These are phyloP conservation scores for Parascotia fuliginaria DNA, from an alignment of 2,888 invertebrate genomes.

Conservation along the genomic window DNA sequence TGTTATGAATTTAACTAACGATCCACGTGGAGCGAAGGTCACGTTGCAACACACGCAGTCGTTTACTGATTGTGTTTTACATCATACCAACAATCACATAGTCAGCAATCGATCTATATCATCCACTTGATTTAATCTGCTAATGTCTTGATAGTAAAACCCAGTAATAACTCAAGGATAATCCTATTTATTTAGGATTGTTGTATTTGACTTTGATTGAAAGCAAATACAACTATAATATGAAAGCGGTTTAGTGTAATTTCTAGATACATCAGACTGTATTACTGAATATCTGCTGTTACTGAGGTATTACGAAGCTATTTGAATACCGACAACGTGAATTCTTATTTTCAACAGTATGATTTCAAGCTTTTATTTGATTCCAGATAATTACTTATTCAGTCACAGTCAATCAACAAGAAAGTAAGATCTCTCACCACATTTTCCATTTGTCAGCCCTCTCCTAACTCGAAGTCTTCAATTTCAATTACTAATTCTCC, in stretches of 20 bases:
- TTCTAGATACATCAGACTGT: constrained; percentile 28
- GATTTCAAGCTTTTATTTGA: too few species aligned
- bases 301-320: not conserved
- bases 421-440: constrained; percentile 1
- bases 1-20: constrained; percentile 30
- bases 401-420: not conserved
- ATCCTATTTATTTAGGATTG: constrained; percentile 56
- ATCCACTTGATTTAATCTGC: constrained; percentile 70
- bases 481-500: constrained; percentile 41
- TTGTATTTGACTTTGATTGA: constrained; percentile 52
- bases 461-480: constrained; percentile 28
- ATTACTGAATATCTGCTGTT: constrained; percentile 13
- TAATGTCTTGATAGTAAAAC: constrained; percentile 62
- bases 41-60: constrained; percentile 32
- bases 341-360: too few species aligned
- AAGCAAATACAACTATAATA: constrained; percentile 54
- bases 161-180: constrained; percentile 70
- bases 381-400: not conserved
- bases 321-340: too few species aligned
- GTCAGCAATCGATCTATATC: constrained; percentile 67
- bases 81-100: constrained; percentile 46
- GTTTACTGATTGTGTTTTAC: constrained; percentile 36
- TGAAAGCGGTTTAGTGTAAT: constrained; percentile 27
- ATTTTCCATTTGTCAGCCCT: constrained; percentile 28
- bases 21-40: constrained; percentile 35